These are phyloP conservation scores for Tychaedon coryphoeus DNA, from an alignment of 2,113 vertebrate genomes.

Conservation along the genomic window DNA sequence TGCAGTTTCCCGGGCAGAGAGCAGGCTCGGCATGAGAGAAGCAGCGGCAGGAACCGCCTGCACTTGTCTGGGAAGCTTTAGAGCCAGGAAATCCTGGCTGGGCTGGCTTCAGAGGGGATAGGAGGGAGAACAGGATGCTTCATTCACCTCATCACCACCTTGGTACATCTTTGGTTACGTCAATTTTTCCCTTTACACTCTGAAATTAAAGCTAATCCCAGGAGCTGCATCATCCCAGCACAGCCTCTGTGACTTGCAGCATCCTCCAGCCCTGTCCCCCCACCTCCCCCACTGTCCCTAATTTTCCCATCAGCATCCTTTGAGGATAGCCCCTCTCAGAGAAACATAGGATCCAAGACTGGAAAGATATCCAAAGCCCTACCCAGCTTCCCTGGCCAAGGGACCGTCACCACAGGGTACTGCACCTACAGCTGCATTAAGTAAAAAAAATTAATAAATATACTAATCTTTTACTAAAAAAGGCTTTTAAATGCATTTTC, in stretches of 20 bases:
- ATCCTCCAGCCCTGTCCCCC: not conserved
- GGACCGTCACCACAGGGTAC: not conserved
- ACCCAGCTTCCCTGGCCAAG: not conserved
- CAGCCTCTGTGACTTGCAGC: not conserved
- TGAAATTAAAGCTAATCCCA: not conserved
- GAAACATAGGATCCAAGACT: not conserved
- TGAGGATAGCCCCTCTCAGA: not conserved
- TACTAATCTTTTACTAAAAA: slow-evolving; percentile 51
- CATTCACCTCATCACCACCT: not conserved
- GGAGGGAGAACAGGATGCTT: not conserved
- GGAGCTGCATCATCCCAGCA: not conserved
- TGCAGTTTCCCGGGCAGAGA: not conserved
- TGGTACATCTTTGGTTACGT: not conserved
- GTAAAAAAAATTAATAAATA: slow-evolving; percentile 69
- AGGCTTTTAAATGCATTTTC: slow-evolving; percentile 67
- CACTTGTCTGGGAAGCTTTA: not conserved
- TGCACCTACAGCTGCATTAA: slow-evolving; percentile 38
- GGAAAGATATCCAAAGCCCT: not conserved
- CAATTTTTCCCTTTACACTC: not conserved
- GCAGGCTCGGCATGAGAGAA: rapidly evolving
- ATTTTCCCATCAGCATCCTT: not conserved
- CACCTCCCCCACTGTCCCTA: not conserved
- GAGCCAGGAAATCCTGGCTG: not conserved
- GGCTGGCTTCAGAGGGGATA: not conserved
- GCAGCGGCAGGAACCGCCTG: not conserved